Evolutionary conservation across 2,113 vertebrate genomes (phyloP), one percentile per base, ranked within the genome.

Genomic region (Donacobius atricapilla): DNA sequence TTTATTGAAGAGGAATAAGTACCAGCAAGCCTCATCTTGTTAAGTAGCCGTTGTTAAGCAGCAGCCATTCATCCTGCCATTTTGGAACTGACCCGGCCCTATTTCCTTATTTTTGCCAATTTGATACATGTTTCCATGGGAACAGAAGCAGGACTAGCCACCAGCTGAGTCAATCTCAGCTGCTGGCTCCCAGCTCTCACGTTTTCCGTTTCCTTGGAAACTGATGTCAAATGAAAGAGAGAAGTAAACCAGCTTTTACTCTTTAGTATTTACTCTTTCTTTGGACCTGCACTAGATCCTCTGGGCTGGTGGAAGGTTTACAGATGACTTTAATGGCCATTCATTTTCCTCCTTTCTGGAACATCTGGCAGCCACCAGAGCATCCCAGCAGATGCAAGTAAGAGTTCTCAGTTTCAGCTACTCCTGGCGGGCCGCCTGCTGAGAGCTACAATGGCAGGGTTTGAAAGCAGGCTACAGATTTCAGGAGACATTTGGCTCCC

Each of bases 81-180:
- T 93, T 95, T 96, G 93, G 89, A 96, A 89, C 93, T 84, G 82
- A 90, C 89, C 76, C 86, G 92, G 58, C 51, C 86, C 86, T 83
- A 40, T 83, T 94, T 90, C 82, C 89, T 96, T 94, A 68, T 95
- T 96, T 97, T 90, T 96, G 83, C 97, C 85, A 88, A 83, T 90
- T 93, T 93, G 94, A 96, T 94, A 95, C 10, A 7, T 30, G 96
- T 97, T 97, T 93, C 97, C 94, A 97, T 96, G 84, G 97, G 80
- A 97, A 97, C 97, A 73, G 72, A 83, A 97, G 88, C 72, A 95
- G 89, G 68, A 96, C 89, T 89, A 95, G 94, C 94, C 96, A 97
- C 96, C 96, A 97, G 95, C 97, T 97, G 97, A 97, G 96, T 94
- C 96, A 97, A 96, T 97, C 96, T 94, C 95, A 94, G 94, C 83